phyloP scores from a whole-genome alignment of 2,113 vertebrate genomes.

The Aphyosemion australe region DNA sequence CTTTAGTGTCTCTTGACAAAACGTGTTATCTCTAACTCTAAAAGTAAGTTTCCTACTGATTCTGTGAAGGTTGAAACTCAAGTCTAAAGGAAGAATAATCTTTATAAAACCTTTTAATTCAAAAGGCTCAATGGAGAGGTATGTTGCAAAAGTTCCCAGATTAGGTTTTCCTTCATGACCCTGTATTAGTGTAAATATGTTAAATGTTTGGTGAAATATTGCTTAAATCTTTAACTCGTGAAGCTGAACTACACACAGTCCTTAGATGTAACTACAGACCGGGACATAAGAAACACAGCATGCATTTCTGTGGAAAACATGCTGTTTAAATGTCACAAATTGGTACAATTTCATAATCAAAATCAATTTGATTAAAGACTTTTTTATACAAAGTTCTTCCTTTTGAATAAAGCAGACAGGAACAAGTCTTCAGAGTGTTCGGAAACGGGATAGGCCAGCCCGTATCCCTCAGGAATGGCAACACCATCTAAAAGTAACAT shows the following conservation, averaged over 20 bases:
- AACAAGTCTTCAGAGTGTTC: constrained; percentile 1
- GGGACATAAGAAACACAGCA: constrained; percentile 4
- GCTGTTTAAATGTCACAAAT: constrained; percentile 49
- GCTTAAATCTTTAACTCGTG: neutral
- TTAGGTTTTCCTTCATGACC: no score
- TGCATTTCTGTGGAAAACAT: constrained; percentile 27
- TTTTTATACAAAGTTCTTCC: constrained; percentile 26
- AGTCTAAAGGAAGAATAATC: no score
- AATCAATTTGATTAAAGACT: constrained; percentile 47
- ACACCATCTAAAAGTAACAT: constrained; percentile 32
- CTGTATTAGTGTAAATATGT: neutral
- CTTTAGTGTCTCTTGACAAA: no score
- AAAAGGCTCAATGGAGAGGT: neutral
- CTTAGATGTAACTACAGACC: constrained; percentile 3
- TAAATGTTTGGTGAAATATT: constrained; percentile 1
- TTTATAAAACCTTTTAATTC: neutral
- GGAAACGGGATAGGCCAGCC: neutral
- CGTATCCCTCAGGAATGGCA: neutral
- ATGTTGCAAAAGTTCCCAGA: no score
- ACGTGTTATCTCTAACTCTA: no score
- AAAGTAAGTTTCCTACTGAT: neutral
- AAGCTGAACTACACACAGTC: constrained; percentile 7
- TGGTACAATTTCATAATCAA: constrained; percentile 42
- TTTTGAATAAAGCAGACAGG: constrained; percentile 39
- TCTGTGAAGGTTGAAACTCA: neutral